Evolutionary conservation across 2,797 vertebrate genomes (phyloP).

Genomic region (Lophotriccus pileatus): DNA sequence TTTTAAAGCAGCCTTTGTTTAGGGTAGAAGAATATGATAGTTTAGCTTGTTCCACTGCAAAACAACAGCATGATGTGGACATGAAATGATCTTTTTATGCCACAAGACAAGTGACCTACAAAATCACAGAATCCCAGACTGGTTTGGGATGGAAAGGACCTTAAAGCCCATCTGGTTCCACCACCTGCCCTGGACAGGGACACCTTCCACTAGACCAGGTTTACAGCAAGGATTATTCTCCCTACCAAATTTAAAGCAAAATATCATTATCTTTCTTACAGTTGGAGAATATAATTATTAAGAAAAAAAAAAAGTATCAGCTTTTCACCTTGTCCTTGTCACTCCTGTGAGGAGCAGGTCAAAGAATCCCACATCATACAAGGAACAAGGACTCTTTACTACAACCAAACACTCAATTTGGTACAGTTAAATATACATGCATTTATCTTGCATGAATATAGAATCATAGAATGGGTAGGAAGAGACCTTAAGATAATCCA

Average conservation of each 20-base stretch:
- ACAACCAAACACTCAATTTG: not conserved
- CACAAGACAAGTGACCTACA: not conserved
- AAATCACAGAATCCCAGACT: not conserved
- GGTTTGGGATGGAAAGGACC: not conserved
- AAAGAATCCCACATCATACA: not conserved
- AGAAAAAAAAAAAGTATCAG: not conserved
- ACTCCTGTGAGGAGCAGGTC: not conserved
- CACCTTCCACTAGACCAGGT: not conserved
- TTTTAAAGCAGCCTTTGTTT: not conserved
- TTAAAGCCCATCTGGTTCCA: not conserved
- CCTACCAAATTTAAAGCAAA: not conserved
- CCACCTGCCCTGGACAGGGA: not conserved
- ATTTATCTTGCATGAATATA: not conserved
- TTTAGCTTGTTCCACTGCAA: not conserved
- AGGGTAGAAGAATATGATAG: not conserved
- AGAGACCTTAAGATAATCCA: too few species aligned
- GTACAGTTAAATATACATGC: not conserved
- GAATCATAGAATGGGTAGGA: not conserved
- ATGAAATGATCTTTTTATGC: not conserved
- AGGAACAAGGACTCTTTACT: not conserved
- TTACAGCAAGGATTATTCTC: not conserved
- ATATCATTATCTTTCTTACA: not conserved
- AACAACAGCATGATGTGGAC: not conserved
- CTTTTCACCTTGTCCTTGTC: not conserved
- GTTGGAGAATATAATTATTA: not conserved